Percentiles rank a stretch among this genome's conserved stretches.
Evolutionary conservation across 30 jellyfish, hydroid and myxozoan genomes (phyloP).

Genomic region (Rhopilema esculentum): DNA sequence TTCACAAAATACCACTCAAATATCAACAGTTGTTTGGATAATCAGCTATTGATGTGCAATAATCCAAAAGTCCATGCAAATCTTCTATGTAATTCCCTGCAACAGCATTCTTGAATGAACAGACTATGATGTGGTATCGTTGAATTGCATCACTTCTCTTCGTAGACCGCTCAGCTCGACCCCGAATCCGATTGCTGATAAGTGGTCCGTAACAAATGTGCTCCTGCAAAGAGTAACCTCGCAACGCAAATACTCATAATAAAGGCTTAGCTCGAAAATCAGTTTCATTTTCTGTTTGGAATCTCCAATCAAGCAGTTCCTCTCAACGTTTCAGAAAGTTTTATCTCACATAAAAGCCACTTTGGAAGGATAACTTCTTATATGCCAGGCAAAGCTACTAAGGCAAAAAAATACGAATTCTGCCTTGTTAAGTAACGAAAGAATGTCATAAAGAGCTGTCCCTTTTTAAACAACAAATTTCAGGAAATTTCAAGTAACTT

Average conservation of each 20-base stretch:
- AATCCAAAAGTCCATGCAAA: not conserved
- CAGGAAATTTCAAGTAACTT: no score
- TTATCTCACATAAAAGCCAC: not conserved
- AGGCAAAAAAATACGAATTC: not conserved
- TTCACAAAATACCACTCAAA: not conserved
- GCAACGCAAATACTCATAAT: not conserved
- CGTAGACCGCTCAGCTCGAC: not conserved
- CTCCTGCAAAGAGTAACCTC: not conserved
- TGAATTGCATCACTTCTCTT: not conserved
- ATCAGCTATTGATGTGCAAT: not conserved
- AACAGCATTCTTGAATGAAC: conserved; percentile 15
- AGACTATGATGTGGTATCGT: not conserved
- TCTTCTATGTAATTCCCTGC: conserved; percentile 19
- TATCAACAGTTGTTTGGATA: not conserved
- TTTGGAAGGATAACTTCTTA: not conserved
- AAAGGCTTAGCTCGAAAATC: not conserved
- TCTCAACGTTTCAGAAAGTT: no score
- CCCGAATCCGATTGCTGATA: conserved; percentile 13
- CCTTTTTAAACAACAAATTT: no score
- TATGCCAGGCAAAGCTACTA: not conserved
- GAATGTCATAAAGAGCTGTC: not conserved
- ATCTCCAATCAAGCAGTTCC: not conserved
- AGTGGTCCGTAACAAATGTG: not conserved
- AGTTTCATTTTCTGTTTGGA: not conserved
- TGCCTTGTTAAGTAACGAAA: not conserved